phyloP scores from a whole-genome alignment of 1,140 invertebrate genomes.

The Melitaea cinxia region DNA sequence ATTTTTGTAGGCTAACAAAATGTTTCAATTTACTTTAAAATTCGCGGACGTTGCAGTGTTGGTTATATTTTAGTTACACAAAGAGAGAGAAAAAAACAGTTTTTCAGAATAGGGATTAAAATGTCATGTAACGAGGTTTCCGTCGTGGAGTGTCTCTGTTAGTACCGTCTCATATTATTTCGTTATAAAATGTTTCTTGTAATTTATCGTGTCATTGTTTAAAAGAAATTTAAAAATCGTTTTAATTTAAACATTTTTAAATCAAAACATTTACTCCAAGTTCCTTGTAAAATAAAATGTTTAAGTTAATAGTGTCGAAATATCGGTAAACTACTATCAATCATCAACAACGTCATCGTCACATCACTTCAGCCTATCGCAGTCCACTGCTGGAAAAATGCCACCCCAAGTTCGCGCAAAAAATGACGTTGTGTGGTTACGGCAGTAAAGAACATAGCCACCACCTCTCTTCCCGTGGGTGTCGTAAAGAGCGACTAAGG shows the following conservation, averaged over 20 bases:
- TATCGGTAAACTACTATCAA: too few species aligned
- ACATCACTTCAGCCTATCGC: too few species aligned
- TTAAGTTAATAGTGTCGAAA: too few species aligned
- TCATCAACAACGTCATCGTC: too few species aligned
- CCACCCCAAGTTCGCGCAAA: too few species aligned
- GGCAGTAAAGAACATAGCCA: too few species aligned
- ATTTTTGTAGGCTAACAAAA: constrained; percentile 15
- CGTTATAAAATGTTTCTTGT: neutral
- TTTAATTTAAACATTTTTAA: neutral
- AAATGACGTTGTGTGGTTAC: too few species aligned
- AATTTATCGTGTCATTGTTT: neutral
- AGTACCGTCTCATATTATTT: constrained; percentile 15
- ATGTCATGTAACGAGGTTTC: constrained; percentile 21
- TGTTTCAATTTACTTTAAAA: constrained; percentile 26
- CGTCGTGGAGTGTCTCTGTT: constrained; percentile 11
- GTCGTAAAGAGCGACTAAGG: too few species aligned
- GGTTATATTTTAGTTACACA: constrained; percentile 15
- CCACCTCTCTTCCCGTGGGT: too few species aligned
- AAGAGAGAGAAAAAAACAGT: constrained; percentile 16
- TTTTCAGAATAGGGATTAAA: constrained; percentile 17
- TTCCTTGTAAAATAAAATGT: too few species aligned
- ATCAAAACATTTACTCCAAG: too few species aligned
- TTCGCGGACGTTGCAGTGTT: constrained; percentile 17
- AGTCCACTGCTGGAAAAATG: too few species aligned
- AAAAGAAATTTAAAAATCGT: neutral